phyloP scores from a whole-genome alignment of 1,140 invertebrate species.

The Leptinotarsa lineolata region DNA sequence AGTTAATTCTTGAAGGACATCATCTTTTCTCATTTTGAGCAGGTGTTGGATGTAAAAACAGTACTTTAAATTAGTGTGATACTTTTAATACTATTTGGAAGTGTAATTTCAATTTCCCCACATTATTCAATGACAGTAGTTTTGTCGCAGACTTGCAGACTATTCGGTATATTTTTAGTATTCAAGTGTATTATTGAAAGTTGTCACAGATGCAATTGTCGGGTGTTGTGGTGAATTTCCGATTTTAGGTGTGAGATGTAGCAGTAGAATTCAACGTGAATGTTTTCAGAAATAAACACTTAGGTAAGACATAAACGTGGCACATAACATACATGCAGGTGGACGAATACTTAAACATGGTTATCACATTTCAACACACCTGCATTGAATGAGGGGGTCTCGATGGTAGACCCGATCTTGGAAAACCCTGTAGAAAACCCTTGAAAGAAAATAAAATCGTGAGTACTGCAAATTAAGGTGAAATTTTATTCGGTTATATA shows the following conservation, averaged over 20 bases:
- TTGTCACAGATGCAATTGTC: no score
- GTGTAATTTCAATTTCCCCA: no score
- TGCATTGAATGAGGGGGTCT: constrained; percentile 55
- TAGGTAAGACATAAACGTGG: not conserved
- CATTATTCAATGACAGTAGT: no score
- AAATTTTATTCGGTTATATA: no score
- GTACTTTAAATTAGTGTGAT: no score
- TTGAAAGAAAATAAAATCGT: constrained; percentile 40
- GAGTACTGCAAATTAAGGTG: not conserved
- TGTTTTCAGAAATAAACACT: constrained; percentile 11
- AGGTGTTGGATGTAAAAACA: not conserved
- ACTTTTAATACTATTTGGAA: no score
- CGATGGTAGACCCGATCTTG: constrained; percentile 49
- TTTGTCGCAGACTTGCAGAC: no score
- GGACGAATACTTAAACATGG: not conserved
- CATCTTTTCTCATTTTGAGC: not conserved
- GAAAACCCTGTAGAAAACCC: constrained; percentile 56
- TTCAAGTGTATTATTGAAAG: no score
- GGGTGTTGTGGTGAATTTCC: no score
- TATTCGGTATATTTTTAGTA: no score
- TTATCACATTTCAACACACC: constrained; percentile 49
- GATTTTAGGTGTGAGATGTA: no score
- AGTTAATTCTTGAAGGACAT: not conserved
- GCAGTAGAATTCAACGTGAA: constrained; percentile 28
- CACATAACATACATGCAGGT: constrained; percentile 9